Evolutionary conservation across 1,140 invertebrate genomes (phyloP).

Genomic region (Pseudoatta argentina): DNA sequence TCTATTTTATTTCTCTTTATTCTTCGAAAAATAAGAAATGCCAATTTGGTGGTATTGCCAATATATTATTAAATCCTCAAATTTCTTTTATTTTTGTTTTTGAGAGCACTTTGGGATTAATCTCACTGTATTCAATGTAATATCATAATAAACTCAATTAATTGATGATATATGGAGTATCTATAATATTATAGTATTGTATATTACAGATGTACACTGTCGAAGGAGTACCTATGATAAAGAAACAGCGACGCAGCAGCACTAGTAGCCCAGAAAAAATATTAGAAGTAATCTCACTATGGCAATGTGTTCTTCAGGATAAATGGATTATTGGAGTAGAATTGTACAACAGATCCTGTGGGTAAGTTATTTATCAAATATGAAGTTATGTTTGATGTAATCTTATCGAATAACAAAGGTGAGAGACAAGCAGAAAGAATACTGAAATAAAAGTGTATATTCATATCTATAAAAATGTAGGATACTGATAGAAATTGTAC

Average conservation of each 20-base stretch:
- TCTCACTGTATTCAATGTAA: neutral
- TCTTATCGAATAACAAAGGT: neutral
- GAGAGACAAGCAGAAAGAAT: neutral
- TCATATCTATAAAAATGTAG: neutral
- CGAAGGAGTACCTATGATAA: slow-evolving; percentile 73
- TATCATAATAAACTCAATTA: neutral
- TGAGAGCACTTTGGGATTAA: neutral
- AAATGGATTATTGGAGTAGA: slow-evolving; percentile 82
- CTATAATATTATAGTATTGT: neutral
- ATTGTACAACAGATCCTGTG: slow-evolving; percentile 73
- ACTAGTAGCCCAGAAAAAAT: neutral
- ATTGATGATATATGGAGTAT: neutral
- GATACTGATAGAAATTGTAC: neutral
- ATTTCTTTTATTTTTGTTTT: neutral
- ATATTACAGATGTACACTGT: slow-evolving; percentile 74
- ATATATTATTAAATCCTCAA: neutral
- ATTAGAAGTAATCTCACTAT: slow-evolving; percentile 67
- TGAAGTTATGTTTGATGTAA: neutral
- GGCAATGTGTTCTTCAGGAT: slow-evolving; percentile 78
- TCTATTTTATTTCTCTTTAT: neutral
- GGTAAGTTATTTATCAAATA: slow-evolving; percentile 75
- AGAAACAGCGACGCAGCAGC: slow-evolving; percentile 61
- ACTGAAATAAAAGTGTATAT: neutral
- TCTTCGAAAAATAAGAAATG: neutral
- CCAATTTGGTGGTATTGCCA: neutral